Evolutionary conservation across 2,888 invertebrate genomes (phyloP).

Genomic region (Dorcus hopei): DNA sequence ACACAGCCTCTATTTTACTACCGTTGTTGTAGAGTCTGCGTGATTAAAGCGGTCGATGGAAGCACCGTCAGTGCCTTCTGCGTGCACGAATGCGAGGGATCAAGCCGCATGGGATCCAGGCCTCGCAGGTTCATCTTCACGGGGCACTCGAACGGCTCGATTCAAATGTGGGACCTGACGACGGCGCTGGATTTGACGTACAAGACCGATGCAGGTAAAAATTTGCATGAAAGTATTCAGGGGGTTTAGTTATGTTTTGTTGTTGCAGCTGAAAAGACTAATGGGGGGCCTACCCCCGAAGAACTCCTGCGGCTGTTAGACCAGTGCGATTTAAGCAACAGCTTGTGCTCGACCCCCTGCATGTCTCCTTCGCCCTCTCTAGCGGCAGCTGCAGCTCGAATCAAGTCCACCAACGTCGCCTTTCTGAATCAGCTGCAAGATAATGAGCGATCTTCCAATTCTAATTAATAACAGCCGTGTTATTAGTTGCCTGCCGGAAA

Average conservation of each 20-base stretch:
- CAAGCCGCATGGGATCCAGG: slow-evolving; percentile 85
- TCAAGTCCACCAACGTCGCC: slow-evolving; percentile 61
- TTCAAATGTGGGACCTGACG: slow-evolving; percentile 98
- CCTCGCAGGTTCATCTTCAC: slow-evolving; percentile 87
- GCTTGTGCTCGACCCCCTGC: slow-evolving; percentile 73
- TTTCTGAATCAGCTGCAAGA: slow-evolving; percentile 57
- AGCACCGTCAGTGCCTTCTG: slow-evolving; percentile 93
- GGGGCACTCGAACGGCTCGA: slow-evolving; percentile 87
- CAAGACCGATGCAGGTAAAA: slow-evolving; percentile 52
- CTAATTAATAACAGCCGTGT: slow-evolving; percentile 8
- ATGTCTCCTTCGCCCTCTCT: slow-evolving; percentile 68
- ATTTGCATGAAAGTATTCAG: not conserved
- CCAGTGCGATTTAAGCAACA: slow-evolving; percentile 88
- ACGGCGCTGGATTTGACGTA: slow-evolving; percentile 82
- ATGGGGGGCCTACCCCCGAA: slow-evolving; percentile 89
- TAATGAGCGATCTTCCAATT: slow-evolving; percentile 26
- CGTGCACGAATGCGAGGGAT: slow-evolving; percentile 97
- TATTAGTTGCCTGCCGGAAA: too few relatives aligned
- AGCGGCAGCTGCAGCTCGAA: slow-evolving; percentile 50
- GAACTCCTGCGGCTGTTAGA: slow-evolving; percentile 89
- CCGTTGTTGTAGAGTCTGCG: slow-evolving; percentile 70
- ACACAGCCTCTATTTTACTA: not conserved
- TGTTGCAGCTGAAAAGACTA: slow-evolving; percentile 54
- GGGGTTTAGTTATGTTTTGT: not conserved
- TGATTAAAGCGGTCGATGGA: slow-evolving; percentile 91